Base-by-base conservation (phyloP, 2,113 vertebrate genomes). In the Corythoichthys intestinalis region DNA sequence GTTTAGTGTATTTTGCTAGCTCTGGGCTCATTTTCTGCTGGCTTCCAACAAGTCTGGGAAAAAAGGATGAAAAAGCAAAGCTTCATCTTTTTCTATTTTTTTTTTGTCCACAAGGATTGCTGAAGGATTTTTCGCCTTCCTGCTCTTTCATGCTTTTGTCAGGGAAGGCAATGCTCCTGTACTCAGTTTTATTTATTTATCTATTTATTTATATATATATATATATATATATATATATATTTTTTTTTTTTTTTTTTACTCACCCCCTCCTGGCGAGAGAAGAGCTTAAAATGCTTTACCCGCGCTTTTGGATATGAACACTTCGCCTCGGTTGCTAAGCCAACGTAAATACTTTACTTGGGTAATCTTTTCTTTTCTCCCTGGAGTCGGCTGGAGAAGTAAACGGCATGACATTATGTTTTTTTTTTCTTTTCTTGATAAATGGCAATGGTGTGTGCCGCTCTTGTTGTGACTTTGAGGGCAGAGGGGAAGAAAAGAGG, bases 141-240 rank as follows among this genome's bases (percentile, higher is more conserved):
- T 53, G 73, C 79, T 79, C 50, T 72, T 73, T 79, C 75, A 77
- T 50, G 70, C 66, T 69, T 64, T 47, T 66, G 60, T 63, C 56
- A 1, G 38, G 4, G 35, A 78, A 70, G 70, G 66, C 65, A 56
- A 66, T n/a, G 54, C 68, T 69, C 67, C 34, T 54, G n/a, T 39
- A 56, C 14, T n/a, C 17, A 44, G 53, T 60, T 8, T 44, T 44
- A 44, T 44, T 44, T 44, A 44, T 44, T 44, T 44, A 44, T 44
- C 20, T 28, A 28, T 28, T 28, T 28, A 28, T 28, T 28, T 28
- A 28, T 28, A 28, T 28, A 28, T 28, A 28, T 28, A 28, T 28
- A 28, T 28, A 28, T 28, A 28, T 28, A 28, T 28, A 28, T 28
- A 28, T 28, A 28, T 28, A n/a, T n/a, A n/a, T n/a, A n/a, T 60